A percentile compares a stretch with the other conserved stretches of the same genome.
phyloP scores from a whole-genome alignment of 2,113 vertebrate species.

The Coracopsis vasa region DNA sequence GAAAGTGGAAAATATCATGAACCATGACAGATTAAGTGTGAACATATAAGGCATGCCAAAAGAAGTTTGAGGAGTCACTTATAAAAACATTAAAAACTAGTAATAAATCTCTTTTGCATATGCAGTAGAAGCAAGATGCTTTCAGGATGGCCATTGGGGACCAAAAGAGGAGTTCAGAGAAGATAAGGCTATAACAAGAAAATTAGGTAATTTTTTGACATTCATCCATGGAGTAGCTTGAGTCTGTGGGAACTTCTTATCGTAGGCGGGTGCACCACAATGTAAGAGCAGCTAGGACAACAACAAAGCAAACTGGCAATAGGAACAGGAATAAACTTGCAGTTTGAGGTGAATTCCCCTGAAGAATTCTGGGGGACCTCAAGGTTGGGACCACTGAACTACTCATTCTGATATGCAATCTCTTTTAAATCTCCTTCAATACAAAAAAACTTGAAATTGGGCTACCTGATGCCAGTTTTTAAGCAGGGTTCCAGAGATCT shows the following conservation, averaged over 20 bases:
- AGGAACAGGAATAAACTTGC: not conserved
- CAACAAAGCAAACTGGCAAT: not conserved
- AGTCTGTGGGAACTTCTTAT: not conserved
- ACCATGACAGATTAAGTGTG: not conserved
- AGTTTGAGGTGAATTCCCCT: not conserved
- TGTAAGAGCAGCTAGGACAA: not conserved
- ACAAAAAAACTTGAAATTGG: not conserved
- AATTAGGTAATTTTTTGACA: not conserved
- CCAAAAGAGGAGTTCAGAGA: not conserved
- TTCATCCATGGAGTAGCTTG: not conserved
- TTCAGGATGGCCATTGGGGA: not conserved
- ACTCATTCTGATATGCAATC: not conserved
- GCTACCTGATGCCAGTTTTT: not conserved
- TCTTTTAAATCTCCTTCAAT: not conserved
- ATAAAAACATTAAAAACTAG: not conserved
- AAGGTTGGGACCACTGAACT: not conserved
- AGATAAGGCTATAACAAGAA: not conserved
- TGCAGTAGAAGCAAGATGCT: not conserved
- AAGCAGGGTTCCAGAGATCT: not conserved
- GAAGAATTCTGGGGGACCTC: not conserved
- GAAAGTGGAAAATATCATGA: not conserved
- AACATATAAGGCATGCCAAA: not conserved
- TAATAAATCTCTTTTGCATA: not conserved
- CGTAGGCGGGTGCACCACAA: fast-evolving
- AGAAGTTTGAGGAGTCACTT: not conserved